These are phyloP conservation scores for Carduelis carduelis DNA, from an alignment of 2,797 vertebrate genomes.

Conservation along the genomic window DNA sequence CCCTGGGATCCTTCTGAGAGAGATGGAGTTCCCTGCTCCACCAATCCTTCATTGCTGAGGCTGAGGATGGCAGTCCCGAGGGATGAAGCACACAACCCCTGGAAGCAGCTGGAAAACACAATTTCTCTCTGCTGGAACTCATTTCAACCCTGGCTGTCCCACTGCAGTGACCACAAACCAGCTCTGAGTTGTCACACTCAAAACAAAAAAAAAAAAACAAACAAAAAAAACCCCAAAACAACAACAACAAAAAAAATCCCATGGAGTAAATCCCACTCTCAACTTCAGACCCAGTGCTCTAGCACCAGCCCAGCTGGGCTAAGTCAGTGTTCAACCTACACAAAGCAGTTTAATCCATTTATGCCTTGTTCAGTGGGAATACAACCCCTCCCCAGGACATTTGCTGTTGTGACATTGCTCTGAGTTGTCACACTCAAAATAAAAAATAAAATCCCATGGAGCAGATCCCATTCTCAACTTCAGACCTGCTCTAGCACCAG, in stretches of 20 bases:
- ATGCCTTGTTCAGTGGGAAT: not conserved
- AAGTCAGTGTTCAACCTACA: not conserved
- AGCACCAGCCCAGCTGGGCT: not conserved
- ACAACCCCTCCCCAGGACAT: too few species aligned
- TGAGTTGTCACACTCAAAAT: accelerated
- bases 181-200: accelerated
- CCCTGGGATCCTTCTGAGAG: not conserved
- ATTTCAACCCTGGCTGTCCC: not conserved
- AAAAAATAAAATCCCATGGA: not conserved
- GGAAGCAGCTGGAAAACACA: not conserved
- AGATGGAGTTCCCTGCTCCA: not conserved
- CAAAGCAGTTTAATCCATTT: not conserved
- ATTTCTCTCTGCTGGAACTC: not conserved
- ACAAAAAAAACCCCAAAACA: not conserved
- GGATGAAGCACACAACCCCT: not conserved
- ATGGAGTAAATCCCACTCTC: not conserved
- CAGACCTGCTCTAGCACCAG: not conserved
- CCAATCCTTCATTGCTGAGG: accelerated
- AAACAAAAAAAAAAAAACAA: not conserved
- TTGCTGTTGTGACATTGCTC: not conserved
- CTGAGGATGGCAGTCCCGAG: not conserved
- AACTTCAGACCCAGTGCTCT: not conserved
- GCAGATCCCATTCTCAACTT: not conserved
- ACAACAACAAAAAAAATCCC: not conserved
- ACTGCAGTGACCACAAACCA: not conserved